Evolutionary conservation across 2,888 invertebrate species (phyloP).

Genomic region (Amiota mariae): DNA sequence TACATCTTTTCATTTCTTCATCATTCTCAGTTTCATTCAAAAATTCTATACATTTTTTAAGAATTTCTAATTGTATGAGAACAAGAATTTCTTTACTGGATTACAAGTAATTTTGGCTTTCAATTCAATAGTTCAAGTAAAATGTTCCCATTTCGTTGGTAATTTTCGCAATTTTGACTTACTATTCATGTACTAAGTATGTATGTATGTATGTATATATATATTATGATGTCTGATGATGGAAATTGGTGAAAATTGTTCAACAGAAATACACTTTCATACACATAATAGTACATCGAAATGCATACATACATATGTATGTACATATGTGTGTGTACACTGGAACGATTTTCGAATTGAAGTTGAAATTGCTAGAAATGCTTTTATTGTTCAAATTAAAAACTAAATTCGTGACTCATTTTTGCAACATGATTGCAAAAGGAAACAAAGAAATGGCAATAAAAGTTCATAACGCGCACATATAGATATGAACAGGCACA

Average conservation of each 20-base stretch:
- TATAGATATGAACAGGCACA: not conserved
- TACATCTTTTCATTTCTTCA: no score
- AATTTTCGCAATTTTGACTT: not conserved
- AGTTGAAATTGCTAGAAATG: not conserved
- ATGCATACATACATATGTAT: not conserved
- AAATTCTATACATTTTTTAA: no score
- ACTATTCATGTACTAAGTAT: no score
- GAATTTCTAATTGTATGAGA: no score
- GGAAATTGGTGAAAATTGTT: no score
- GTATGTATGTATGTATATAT: not conserved
- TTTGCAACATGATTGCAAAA: conserved; percentile 1
- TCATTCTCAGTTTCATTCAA: no score
- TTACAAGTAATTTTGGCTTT: no score
- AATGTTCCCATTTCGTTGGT: no score
- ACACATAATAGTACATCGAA: no score
- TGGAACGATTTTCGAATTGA: conserved; percentile 7
- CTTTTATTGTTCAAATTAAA: conserved; percentile 26
- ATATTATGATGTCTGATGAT: not conserved
- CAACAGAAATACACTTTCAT: no score
- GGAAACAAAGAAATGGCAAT: not conserved
- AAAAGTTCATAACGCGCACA: not conserved
- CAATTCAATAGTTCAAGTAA: no score
- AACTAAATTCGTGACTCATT: conserved; percentile 23
- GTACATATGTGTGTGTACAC: not conserved
- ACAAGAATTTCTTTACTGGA: no score